These are phyloP conservation scores for Phylloscopus trochiloides DNA, from an alignment of 2,113 vertebrate genomes.

Conservation along the genomic window DNA sequence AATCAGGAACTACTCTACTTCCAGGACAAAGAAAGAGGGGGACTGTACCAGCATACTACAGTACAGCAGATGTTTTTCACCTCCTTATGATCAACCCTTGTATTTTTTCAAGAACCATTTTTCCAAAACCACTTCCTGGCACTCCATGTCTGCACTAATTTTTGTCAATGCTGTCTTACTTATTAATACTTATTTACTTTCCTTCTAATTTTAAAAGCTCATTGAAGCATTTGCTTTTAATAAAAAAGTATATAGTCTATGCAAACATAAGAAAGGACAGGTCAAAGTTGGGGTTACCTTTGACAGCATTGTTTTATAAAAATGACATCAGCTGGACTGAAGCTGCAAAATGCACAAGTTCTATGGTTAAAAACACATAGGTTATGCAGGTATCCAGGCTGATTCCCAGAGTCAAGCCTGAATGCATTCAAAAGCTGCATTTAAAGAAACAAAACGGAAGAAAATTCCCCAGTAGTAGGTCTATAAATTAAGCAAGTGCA, in stretches of 20 bases:
- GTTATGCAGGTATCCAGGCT: background rate
- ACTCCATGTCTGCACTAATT: background rate
- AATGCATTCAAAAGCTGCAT: conserved; percentile 4
- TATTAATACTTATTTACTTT: background rate
- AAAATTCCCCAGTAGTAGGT: conserved; percentile 31
- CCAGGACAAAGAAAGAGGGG: background rate
- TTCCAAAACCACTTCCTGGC: background rate
- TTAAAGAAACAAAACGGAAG: conserved; percentile 13
- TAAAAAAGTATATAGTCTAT: conserved; percentile 12
- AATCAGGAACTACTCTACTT: background rate
- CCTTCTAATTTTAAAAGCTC: background rate
- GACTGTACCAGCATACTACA: background rate
- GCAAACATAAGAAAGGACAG: conserved; percentile 5
- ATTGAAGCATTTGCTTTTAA: background rate
- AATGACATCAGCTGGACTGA: conserved; percentile 11
- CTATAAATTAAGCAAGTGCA: conserved; percentile 56
- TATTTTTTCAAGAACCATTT: background rate
- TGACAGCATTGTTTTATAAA: background rate
- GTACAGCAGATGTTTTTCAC: background rate
- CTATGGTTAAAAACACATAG: background rate
- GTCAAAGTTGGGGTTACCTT: background rate
- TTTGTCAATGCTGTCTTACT: background rate
- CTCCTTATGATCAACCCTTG: background rate
- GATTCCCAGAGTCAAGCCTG: conserved; percentile 16
- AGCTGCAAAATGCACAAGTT: background rate